phyloP scores from a whole-genome alignment of 2,888 invertebrate species.

The Boloria euphrosyne region DNA sequence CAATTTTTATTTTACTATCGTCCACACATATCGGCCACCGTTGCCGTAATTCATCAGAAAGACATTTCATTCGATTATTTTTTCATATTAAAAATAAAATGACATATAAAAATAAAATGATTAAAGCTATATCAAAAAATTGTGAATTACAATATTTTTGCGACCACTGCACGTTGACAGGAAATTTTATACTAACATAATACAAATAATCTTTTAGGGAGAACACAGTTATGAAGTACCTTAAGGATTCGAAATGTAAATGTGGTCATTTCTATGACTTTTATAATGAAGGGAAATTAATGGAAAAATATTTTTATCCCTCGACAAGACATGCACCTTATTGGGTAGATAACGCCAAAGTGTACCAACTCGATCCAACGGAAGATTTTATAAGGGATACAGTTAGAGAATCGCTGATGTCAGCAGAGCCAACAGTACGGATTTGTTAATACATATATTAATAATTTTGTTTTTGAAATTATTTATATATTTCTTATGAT shows the following conservation, averaged over 20 bases:
- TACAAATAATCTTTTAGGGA: conserved; percentile 54
- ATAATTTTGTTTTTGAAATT: background rate
- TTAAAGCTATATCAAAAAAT: no score
- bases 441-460: no score
- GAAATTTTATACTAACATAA: background rate
- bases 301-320: conserved; percentile 63
- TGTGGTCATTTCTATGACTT: conserved; percentile 70
- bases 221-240: conserved; percentile 52
- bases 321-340: conserved; percentile 55
- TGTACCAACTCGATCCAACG: conserved; percentile 63
- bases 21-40: no score
- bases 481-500: background rate
- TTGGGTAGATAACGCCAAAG: conserved; percentile 65
- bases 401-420: conserved; percentile 55
- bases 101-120: no score
- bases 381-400: conserved; percentile 69
- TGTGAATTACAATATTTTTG: no score
- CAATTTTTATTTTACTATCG: no score
- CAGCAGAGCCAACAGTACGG: conserved; percentile 55
- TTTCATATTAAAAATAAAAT: no score
- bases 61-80: no score
- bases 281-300: conserved; percentile 51
- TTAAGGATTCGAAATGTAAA: conserved; percentile 62
- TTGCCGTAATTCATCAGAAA: no score
- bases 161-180: no score